These are phyloP conservation scores for Drosophila grimshawi DNA, from an alignment of 1,140 invertebrate genomes.

Conservation along the genomic window DNA sequence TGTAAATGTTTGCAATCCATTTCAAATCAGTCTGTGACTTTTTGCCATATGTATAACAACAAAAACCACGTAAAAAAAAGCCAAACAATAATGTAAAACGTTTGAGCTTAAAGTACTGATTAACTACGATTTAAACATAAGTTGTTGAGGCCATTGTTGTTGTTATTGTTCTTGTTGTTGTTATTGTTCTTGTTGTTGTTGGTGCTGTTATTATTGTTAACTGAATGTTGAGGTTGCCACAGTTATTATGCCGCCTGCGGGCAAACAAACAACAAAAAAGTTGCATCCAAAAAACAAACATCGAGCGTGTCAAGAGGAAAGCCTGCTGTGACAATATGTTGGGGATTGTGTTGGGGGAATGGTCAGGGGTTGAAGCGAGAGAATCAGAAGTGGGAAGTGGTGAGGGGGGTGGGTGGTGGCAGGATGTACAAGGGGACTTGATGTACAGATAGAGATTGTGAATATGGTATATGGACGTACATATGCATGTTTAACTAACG, in stretches of 20 bases:
- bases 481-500: constrained; percentile 45
- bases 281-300: constrained; percentile 33
- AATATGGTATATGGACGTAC: constrained; percentile 11
- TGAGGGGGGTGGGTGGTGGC: not conserved
- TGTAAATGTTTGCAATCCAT: no score
- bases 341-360: no score
- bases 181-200: not conserved
- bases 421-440: not conserved
- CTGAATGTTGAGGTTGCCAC: constrained; percentile 29
- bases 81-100: not conserved
- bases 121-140: constrained; percentile 3
- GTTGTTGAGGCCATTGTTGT: no score
- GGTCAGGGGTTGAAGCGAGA: no score
- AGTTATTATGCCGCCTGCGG: constrained; percentile 44
- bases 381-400: no score
- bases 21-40: no score
- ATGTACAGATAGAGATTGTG: constrained; percentile 7
- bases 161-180: not conserved
- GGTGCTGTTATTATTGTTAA: constrained; percentile 10
- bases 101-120: not conserved
- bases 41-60: no score
- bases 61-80: not conserved
- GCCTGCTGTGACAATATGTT: not conserved
- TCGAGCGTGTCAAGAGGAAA: constrained; percentile 15
- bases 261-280: constrained; percentile 33